Evolutionary conservation across 2,888 invertebrate genomes (phyloP), one percentile per base, ranked within the genome.

Genomic region (Trilocha varians): DNA sequence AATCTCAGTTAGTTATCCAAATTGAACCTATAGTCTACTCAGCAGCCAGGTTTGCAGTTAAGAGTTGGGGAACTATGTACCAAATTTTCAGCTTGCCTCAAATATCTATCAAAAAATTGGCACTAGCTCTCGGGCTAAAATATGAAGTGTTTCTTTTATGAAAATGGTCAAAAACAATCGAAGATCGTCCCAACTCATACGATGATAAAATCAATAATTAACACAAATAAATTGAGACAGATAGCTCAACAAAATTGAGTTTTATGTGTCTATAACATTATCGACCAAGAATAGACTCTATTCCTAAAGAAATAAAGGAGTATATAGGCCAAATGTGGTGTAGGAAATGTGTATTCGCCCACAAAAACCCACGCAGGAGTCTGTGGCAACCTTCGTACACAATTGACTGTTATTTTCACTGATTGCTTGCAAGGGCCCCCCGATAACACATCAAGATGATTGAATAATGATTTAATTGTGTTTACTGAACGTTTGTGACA

Each of bases 221-320:
- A 25, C 37, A 40, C 39, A 14, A 48, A 48, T 53, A 53, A 51
- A 51, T 45, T 53, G 54, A 53, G 54, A 51, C 39, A 44, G 35
- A 51, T 47, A 5, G 33, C 39, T 15, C n/a, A 5, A 25, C 32
- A 44, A 25, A 36, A 39, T 34, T 41, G 40, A 42, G 41, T 39
- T 45, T 47, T 36, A 45, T 45, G 13, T 43, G 36, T 34, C 2
- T 13, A 18, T 39, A 38, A 2, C 5, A 11, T 11, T 25, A 25
- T 25, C 4, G 11, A 2, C 2, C 8, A 11, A 25, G 8, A 25
- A 11, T 25, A 9, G 25, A 25, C 25, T 25, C 2, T 25, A 25
- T 25, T 25, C 11, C 8, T 6, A 9, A 3, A 4, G 25, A 11
- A 9, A 6, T 25, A 25, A 25, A 25, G 25, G 11, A 9, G 25